Evolutionary conservation across 2,888 invertebrate species (phyloP), one percentile per base, ranked within the genome.

Genomic region (Morpho helenor): DNA sequence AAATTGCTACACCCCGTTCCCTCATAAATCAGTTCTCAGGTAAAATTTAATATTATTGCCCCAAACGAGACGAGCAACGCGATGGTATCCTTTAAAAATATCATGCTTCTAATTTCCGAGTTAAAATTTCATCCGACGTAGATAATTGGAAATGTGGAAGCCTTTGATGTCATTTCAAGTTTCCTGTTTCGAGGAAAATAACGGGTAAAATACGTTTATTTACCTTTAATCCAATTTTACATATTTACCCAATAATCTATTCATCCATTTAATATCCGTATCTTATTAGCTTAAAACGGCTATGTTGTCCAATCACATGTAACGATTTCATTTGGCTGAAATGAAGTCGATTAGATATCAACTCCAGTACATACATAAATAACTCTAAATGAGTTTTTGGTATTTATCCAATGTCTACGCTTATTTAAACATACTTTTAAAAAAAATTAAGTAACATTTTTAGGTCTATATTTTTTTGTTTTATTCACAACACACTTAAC

Each of bases 11-110:
- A 79, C 78, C 75, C 79, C 70, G 71, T 72, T 71, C 73, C 72
- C 72, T 73, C 79, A 82, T 85, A 85, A 84, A 82, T 85, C 84
- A 82, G 74, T 69, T 74, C 72, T 67, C 77, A 84, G 82, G 82
- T 84, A 79, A 79, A 80, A 78, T 82, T 82, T 82, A 80, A 84
- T 81, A 82, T 79, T 56, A 64, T 60, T 61, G 57, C 60, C 51
- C 43, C 44, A 49, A 55, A 63, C 56, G 53, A 56, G 45, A 53
- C 41, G 52, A 50, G 49, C 45, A 10, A 39, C 43, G 49, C 44
- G 31, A 31, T 42, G 53, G 48, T 59, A 52, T 53, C 57, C 44
- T 49, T 58, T 56, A 52, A 54, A 61, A 56, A 56, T 59, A 52
- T 52, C 52, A 48, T 49, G 53, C 39, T 31, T 50, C 51, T 43